A percentile compares a stretch with the other conserved stretches of the same genome.
phyloP scores from a whole-genome alignment of 2,797 vertebrate genomes.

The Syndactyla subalaris region DNA sequence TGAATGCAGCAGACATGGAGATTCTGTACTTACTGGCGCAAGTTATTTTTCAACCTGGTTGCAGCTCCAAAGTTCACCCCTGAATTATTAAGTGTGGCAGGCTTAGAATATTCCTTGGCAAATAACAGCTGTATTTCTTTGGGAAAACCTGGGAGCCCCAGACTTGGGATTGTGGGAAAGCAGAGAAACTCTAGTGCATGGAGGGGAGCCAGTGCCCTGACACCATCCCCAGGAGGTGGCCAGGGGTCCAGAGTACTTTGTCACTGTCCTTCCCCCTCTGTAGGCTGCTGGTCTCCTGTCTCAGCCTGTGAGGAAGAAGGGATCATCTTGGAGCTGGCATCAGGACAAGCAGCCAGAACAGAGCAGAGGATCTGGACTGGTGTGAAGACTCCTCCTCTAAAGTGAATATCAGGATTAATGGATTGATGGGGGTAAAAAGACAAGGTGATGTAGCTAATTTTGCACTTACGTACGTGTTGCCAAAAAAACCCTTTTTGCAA shows the following conservation, averaged over 20 bases:
- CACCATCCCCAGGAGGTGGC: background rate
- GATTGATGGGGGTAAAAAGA: fast-evolving
- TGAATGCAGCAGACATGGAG: slow-evolving; percentile 28
- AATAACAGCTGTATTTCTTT: slow-evolving; percentile 11
- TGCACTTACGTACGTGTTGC: background rate
- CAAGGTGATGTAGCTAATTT: background rate
- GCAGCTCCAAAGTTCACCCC: slow-evolving; percentile 58
- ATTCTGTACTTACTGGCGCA: slow-evolving; percentile 46
- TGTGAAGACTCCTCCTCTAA: background rate
- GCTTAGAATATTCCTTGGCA: slow-evolving; percentile 20
- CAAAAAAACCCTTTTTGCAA: background rate
- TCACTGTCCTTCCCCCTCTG: background rate
- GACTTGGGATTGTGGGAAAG: background rate
- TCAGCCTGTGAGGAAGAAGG: background rate
- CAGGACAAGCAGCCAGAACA: background rate
- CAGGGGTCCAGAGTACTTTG: background rate
- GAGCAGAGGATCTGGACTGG: background rate
- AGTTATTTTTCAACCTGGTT: slow-evolving; percentile 47
- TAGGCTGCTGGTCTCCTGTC: background rate
- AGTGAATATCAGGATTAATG: background rate
- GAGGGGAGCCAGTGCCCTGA: background rate
- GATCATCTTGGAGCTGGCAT: background rate
- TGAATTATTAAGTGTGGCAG: slow-evolving; percentile 67
- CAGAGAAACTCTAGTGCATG: background rate
- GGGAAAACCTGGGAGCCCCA: background rate